phyloP scores from a whole-genome alignment of 2,797 vertebrate species.

The Tangara arthus region DNA sequence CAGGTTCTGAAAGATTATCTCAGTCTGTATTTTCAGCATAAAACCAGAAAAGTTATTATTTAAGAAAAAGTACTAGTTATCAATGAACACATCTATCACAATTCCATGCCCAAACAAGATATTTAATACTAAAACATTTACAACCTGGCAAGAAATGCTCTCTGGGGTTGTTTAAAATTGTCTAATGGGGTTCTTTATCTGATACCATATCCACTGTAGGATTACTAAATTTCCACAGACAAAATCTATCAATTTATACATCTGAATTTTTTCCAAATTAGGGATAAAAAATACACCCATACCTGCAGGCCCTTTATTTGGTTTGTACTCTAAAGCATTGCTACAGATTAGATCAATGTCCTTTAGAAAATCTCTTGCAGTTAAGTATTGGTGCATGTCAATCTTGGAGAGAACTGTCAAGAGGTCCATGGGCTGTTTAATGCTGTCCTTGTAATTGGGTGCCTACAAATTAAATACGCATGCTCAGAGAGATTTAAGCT shows the following conservation, averaged over 20 bases:
- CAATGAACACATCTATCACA: neutral
- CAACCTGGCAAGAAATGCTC: neutral
- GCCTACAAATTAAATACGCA: constrained; percentile 75
- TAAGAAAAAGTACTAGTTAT: neutral
- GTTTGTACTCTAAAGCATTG: constrained; percentile 91
- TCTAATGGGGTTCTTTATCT: neutral
- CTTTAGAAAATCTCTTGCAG: constrained; percentile 85
- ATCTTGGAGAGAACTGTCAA: constrained; percentile 86
- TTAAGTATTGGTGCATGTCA: constrained; percentile 87
- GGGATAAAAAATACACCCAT: neutral
- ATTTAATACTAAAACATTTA: neutral
- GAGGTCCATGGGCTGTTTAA: constrained; percentile 92
- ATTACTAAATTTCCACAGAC: neutral
- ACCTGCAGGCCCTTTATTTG: constrained; percentile 88
- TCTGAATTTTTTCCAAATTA: neutral
- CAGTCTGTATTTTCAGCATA: neutral
- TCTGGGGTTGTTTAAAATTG: neutral
- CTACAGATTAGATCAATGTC: constrained; percentile 93
- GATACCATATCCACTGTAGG: neutral
- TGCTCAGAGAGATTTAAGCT: neutral
- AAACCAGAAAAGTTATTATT: neutral
- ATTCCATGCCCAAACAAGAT: neutral
- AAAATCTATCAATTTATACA: neutral
- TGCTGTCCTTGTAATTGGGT: constrained; percentile 85
- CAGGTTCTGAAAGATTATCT: neutral